Percentiles rank a stretch among this genome's conserved stretches.
phyloP scores from a whole-genome alignment of 2,113 vertebrate genomes.

The Colistium nudipinnis region DNA sequence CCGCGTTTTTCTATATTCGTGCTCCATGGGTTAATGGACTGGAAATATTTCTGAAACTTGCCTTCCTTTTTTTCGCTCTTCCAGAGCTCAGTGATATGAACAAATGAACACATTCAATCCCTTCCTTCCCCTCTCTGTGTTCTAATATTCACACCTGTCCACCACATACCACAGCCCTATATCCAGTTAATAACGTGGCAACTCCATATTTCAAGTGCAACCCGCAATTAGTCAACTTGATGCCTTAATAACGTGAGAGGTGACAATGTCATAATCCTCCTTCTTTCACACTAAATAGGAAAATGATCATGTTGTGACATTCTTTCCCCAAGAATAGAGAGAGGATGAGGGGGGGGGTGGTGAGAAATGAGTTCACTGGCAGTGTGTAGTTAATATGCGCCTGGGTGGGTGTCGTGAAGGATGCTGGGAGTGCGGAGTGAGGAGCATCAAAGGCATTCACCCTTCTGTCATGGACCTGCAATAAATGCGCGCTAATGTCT shows the following conservation, averaged over 20 bases:
- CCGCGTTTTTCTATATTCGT: neutral
- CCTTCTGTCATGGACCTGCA: conserved; percentile 54
- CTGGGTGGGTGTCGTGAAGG: conserved; percentile 48
- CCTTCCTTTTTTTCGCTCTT: neutral
- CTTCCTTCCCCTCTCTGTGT: neutral
- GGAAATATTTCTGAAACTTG: neutral
- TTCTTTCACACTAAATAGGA: conserved; percentile 51
- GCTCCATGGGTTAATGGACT: conserved; percentile 2
- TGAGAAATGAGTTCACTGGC: conserved; percentile 50
- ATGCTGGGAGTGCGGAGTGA: conserved; percentile 44
- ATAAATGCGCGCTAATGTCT: conserved; percentile 34
- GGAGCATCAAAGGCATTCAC: conserved; percentile 30
- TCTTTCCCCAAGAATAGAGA: conserved; percentile 66
- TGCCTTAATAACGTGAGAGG: conserved; percentile 50
- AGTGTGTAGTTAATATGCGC: conserved; percentile 54
- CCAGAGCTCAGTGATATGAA: conserved; percentile 16
- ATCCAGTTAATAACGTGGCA: conserved; percentile 43
- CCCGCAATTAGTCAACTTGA: conserved; percentile 53
- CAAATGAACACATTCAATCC: conserved; percentile 46
- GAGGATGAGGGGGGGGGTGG: neutral
- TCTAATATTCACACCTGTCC: conserved; percentile 63
- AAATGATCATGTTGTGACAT: conserved; percentile 68
- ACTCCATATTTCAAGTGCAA: conserved; percentile 39
- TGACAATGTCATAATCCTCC: conserved; percentile 35
- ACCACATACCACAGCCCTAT: conserved; percentile 29